Evolutionary conservation across 2,113 vertebrate genomes (phyloP).

Genomic region (Brienomyrus longianalis): DNA sequence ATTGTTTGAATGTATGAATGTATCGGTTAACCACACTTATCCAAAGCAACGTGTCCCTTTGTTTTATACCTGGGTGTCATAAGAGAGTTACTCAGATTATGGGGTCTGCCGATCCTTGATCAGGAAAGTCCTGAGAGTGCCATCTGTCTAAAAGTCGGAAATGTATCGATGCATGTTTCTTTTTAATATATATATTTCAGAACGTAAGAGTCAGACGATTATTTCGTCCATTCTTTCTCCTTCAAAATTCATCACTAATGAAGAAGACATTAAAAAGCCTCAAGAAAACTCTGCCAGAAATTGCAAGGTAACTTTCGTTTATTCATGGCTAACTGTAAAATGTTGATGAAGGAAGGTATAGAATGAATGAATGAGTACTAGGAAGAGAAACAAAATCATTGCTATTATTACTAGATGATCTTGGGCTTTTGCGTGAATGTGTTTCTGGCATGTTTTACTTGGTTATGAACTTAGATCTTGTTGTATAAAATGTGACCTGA

Average conservation of each 20-base stretch:
- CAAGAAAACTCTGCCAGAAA: slow-evolving; percentile 81
- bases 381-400: not conserved
- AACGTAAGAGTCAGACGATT: slow-evolving; percentile 72
- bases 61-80: not conserved
- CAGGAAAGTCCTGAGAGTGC: not conserved
- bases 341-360: not conserved
- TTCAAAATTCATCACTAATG: slow-evolving; percentile 97
- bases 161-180: not conserved
- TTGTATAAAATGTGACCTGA: not conserved
- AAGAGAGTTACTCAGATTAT: not conserved
- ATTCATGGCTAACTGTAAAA: slow-evolving; percentile 54
- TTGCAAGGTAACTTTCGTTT: slow-evolving; percentile 69
- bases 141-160: not conserved
- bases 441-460: not conserved
- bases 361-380: not conserved
- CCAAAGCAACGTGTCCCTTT: not conserved
- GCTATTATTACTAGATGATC: not conserved
- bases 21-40: not conserved
- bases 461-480: not conserved
- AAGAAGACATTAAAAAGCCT: slow-evolving; percentile 95
- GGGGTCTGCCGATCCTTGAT: not conserved
- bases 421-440: not conserved
- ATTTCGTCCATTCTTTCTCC: slow-evolving; percentile 86
- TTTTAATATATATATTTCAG: slow-evolving; percentile 47
- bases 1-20: too few relatives aligned